Percentiles rank a stretch among this genome's conserved stretches.
phyloP scores from a whole-genome alignment of 2,797 vertebrate species.

The Anguilla anguilla region DNA sequence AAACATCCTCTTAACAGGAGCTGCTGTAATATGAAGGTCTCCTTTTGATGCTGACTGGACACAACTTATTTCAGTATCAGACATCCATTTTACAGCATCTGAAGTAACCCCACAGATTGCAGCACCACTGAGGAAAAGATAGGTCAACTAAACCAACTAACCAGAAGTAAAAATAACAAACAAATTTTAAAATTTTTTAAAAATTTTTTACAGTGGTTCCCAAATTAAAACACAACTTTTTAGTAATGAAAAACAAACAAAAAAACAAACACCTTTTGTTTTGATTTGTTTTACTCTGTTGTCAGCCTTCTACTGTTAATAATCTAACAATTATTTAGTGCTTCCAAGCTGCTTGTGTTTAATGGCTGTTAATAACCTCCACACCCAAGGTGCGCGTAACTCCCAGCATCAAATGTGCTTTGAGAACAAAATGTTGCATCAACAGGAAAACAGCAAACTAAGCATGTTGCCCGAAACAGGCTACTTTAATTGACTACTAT shows the following conservation, averaged over 20 bases:
- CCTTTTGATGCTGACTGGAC: background rate
- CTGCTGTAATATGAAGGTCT: background rate
- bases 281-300: background rate
- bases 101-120: background rate
- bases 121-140: background rate
- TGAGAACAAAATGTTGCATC: background rate
- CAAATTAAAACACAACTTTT: background rate
- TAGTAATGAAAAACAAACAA: background rate
- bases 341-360: background rate
- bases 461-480: background rate
- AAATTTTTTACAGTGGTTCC: background rate
- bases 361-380: background rate
- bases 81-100: conserved; percentile 9
- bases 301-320: background rate
- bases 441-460: background rate
- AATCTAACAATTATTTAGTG: background rate
- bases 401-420: background rate
- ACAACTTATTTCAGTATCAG: background rate
- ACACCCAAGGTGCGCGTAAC: background rate
- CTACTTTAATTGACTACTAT: background rate
- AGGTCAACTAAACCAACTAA: background rate
- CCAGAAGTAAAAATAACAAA: background rate
- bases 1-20: background rate
- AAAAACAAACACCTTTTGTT: background rate
- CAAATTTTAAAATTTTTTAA: background rate